phyloP scores from a whole-genome alignment of 1,140 invertebrate genomes.

The Drosophila eugracilis region DNA sequence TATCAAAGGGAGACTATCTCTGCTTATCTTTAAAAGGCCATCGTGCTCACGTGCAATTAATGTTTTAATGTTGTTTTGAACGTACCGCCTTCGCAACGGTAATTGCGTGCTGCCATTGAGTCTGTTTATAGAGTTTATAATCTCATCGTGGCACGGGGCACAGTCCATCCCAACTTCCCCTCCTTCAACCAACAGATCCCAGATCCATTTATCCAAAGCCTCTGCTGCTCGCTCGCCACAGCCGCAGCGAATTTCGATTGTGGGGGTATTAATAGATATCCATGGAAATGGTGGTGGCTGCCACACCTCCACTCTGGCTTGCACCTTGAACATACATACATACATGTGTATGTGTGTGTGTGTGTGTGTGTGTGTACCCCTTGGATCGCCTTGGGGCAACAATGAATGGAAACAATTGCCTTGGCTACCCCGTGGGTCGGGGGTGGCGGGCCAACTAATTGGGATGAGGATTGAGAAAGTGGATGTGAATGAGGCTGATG shows the following conservation, averaged over 20 bases:
- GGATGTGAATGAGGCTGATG: background rate
- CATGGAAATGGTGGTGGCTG: constrained; percentile 19
- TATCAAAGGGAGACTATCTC: background rate
- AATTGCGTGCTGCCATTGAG: constrained; percentile 10
- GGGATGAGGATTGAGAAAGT: background rate
- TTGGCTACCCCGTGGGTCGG: background rate
- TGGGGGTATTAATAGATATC: constrained; percentile 25
- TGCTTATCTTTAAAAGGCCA: background rate
- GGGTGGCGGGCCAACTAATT: no score
- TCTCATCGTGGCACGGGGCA: no score
- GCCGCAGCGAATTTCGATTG: background rate
- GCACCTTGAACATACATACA: no score
- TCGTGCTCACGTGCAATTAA: constrained; percentile 7
- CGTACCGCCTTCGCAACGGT: background rate
- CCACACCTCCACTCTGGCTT: background rate
- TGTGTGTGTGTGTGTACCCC: background rate
- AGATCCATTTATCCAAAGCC: background rate
- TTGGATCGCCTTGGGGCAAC: background rate
- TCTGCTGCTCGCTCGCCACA: background rate
- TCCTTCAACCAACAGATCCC: background rate
- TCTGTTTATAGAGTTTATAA: constrained; percentile 12
- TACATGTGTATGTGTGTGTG: no score
- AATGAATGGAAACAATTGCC: constrained; percentile 16
- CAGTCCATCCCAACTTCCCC: no score
- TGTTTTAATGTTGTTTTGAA: background rate